These are phyloP conservation scores for Lordiphosa clarofinis DNA, from an alignment of 1,140 invertebrate species.

Conservation along the genomic window DNA sequence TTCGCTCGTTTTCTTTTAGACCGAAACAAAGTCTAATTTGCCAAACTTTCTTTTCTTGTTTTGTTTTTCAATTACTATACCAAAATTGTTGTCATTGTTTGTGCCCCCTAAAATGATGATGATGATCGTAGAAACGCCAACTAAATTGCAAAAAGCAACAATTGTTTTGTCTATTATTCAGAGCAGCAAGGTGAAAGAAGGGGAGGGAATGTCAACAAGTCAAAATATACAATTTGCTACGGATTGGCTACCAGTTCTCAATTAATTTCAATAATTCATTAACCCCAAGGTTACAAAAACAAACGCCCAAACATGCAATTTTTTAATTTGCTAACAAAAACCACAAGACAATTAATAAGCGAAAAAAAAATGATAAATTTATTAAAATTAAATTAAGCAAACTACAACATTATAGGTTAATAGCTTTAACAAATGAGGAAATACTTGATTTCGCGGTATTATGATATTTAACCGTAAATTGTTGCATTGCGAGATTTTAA, in stretches of 20 bases:
- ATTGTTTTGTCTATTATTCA: neutral
- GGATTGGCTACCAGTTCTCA: slow-evolving; percentile 26
- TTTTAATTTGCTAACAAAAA: no score
- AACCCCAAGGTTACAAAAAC: slow-evolving; percentile 24
- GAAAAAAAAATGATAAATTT: no score
- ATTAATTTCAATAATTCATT: slow-evolving; percentile 43
- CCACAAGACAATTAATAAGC: no score
- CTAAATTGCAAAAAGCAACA: slow-evolving; percentile 29
- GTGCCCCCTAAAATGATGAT: slow-evolving; percentile 32
- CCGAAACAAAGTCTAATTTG: slow-evolving; percentile 43
- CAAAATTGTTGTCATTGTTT: slow-evolving; percentile 25
- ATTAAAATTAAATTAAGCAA: no score
- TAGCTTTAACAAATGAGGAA: no score
- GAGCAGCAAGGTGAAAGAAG: no score
- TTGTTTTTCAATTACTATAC: slow-evolving; percentile 31
- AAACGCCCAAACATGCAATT: slow-evolving; percentile 6
- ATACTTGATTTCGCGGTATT: no score
- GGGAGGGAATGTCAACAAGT: slow-evolving; percentile 29
- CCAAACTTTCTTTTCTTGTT: slow-evolving; percentile 27
- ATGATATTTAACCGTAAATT: no score
- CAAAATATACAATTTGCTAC: slow-evolving; percentile 22
- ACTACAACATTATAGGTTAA: no score
- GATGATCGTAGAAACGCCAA: slow-evolving; percentile 21
- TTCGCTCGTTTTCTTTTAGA: slow-evolving; percentile 13
- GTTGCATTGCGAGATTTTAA: no score